Evolutionary conservation across 37 sponge, comb jelly and placozoan species (phyloP).

Genomic region (Mnemiopsis leidyi): DNA sequence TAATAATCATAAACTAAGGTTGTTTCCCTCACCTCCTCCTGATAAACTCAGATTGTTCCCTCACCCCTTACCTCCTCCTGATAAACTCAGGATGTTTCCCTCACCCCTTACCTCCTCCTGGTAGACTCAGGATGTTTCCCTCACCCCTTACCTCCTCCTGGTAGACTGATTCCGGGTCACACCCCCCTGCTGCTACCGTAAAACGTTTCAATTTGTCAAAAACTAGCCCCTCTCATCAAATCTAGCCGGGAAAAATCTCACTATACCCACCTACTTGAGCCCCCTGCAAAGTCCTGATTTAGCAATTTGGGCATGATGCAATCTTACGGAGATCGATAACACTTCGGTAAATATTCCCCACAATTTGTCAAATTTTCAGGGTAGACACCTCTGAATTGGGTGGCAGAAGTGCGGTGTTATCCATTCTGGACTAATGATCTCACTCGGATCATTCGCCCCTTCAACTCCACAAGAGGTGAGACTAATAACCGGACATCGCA

Average conservation of each 20-base stretch:
- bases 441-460: background rate
- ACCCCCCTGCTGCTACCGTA: background rate
- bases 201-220: background rate
- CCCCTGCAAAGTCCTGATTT: background rate
- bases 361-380: background rate
- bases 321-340: background rate
- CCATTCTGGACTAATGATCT: background rate
- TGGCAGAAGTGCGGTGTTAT: background rate
- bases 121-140: too few relatives aligned
- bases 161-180: background rate
- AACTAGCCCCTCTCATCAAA: background rate
- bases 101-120: background rate
- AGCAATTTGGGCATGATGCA: background rate
- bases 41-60: too few relatives aligned
- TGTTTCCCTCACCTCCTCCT: too few relatives aligned
- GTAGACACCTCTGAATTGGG: background rate
- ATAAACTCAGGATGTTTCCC: too few relatives aligned
- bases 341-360: background rate
- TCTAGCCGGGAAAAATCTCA: background rate
- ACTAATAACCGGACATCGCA: background rate
- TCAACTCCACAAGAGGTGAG: too few relatives aligned
- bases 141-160: background rate
- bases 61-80: too few relatives aligned
- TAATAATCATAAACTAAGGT: too few relatives aligned
- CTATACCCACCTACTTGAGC: background rate